phyloP scores from a whole-genome alignment of 2,888 invertebrate species.

The Andrena marginata region DNA sequence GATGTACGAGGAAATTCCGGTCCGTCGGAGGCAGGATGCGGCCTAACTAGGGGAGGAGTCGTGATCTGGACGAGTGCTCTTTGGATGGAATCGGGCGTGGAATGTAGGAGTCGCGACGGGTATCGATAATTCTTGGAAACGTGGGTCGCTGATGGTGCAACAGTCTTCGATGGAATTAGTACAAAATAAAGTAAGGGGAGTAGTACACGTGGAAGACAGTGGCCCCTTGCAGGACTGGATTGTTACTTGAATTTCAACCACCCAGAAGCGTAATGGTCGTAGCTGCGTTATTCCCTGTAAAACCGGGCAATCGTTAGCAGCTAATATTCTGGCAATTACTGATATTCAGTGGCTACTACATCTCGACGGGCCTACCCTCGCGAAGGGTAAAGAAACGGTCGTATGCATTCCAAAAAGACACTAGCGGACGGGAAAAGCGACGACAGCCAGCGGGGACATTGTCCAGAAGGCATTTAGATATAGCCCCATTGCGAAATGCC shows the following conservation, averaged over 20 bases:
- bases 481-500: slow-evolving; percentile 6
- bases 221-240: too few relatives aligned
- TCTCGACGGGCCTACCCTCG: background rate
- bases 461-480: slow-evolving; percentile 11
- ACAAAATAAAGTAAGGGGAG: too few relatives aligned
- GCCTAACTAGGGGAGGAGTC: background rate
- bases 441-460: background rate
- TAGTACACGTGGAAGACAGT: too few relatives aligned
- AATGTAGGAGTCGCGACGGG: background rate
- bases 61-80: background rate
- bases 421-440: slow-evolving; percentile 35
- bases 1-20: slow-evolving; percentile 22
- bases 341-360: background rate
- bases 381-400: slow-evolving; percentile 12
- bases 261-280: background rate
- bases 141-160: too few relatives aligned
- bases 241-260: too few relatives aligned
- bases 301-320: background rate
- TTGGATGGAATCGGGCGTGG: background rate
- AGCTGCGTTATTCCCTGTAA: background rate
- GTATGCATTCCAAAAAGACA: slow-evolving; percentile 68
- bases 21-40: background rate
- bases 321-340: background rate
- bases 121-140: too few relatives aligned
- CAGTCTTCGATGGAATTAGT: too few relatives aligned